A percentile compares a stretch with the other conserved stretches of the same genome.
phyloP scores from a whole-genome alignment of 1,140 invertebrate genomes.

The Sminthurinus signatus region DNA sequence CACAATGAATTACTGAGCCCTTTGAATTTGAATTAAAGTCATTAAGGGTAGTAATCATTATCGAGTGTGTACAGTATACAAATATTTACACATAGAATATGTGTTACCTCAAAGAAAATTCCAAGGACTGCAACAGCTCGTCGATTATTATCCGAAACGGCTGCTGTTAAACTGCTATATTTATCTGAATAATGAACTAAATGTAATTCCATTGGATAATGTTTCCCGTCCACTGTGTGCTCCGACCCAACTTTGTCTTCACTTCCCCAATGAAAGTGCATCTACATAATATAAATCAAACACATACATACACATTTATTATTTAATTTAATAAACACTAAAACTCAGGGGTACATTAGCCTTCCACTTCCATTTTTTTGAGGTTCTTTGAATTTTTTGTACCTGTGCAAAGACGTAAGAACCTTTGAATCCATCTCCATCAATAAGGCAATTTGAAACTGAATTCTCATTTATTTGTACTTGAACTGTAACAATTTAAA shows the following conservation, averaged over 20 bases:
- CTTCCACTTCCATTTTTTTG: too few species aligned
- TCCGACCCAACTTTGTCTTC: constrained; percentile 50
- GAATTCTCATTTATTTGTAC: constrained; percentile 32
- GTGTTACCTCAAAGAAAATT: constrained; percentile 51
- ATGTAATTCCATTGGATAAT: constrained; percentile 47
- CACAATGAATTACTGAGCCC: too few species aligned
- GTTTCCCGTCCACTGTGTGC: constrained; percentile 50
- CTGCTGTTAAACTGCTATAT: constrained; percentile 47
- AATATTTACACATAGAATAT: too few species aligned
- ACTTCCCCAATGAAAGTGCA: constrained; percentile 55
- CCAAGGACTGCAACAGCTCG: constrained; percentile 50
- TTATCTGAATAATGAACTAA: constrained; percentile 50
- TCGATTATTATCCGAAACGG: constrained; percentile 46
- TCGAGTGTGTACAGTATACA: too few species aligned
- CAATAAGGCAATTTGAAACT: constrained; percentile 30
- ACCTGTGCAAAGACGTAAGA: constrained; percentile 48
- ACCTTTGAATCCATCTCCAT: constrained; percentile 45
- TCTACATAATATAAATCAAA: too few species aligned
- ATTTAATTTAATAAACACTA: too few species aligned
- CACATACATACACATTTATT: too few species aligned
- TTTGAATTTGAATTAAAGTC: too few species aligned
- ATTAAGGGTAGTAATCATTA: too few species aligned
- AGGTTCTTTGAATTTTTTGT: too few species aligned
- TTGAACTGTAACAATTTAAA: constrained; percentile 33
- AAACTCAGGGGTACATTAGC: too few species aligned